Conservation (phyloP, 1,140 invertebrate species). For the Drosophila ambigua region DNA sequence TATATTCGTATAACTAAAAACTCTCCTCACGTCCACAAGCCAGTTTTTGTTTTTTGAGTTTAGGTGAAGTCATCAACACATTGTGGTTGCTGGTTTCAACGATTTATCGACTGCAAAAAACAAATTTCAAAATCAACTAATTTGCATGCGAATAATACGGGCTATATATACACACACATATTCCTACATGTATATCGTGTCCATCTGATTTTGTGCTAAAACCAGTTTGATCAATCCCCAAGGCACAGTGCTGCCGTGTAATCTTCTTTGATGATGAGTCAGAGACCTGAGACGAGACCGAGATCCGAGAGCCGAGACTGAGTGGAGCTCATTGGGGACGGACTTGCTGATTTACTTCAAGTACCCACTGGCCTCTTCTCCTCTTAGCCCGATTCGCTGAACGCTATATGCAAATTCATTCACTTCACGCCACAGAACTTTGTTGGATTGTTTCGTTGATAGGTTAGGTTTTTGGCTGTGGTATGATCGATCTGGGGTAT, state of each 20-base stretch:
- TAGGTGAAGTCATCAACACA: conserved; percentile 75
- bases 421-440: conserved; percentile 8
- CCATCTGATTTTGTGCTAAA: conserved; percentile 47
- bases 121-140: conserved; percentile 75
- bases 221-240: conserved; percentile 64
- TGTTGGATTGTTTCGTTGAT: conserved; percentile 7
- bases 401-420: conserved; percentile 42
- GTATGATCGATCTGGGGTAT: conserved; percentile 11
- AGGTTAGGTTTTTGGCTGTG: conserved; percentile 25
- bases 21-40: conserved; percentile 51
- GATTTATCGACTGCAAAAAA: conserved; percentile 63
- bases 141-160: conserved; percentile 66
- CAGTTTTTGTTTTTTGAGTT: conserved; percentile 26
- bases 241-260: conserved; percentile 28
- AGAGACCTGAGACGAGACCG: conserved; percentile 5
- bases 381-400: conserved; percentile 18
- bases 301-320: conserved; percentile 19
- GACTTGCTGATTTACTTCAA: conserved; percentile 27
- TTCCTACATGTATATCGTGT: conserved; percentile 24
- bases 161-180: conserved; percentile 21
- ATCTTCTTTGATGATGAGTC: conserved; percentile 52
- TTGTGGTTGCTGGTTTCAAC: conserved; percentile 39
- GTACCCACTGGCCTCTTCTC: conserved; percentile 16
- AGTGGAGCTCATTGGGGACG: conserved; percentile 36
- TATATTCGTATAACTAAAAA: conserved; percentile 33